Evolutionary conservation across 1,140 invertebrate genomes (phyloP), one percentile per base, ranked within the genome.

Genomic region (Saccostrea echinata): DNA sequence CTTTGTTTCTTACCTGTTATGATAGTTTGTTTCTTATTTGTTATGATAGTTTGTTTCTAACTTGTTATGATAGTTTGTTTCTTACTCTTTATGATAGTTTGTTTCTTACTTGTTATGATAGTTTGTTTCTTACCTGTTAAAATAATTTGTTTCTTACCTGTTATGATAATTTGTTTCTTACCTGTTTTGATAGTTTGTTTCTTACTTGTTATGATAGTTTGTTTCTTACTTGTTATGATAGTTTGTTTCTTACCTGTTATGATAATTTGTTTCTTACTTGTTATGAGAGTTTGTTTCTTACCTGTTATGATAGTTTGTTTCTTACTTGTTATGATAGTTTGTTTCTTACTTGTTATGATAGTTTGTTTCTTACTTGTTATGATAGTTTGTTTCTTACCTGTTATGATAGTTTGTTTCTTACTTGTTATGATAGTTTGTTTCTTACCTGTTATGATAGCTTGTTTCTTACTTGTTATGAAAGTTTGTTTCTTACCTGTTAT

Each of bases 111-210:
- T 80, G 71, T 43, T 16, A 80, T 80, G 24, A 80, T 80, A 33
- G 71, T 80, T 13, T n/a, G n/a, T n/a, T n/a, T n/a, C n/a, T n/a
- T n/a, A n/a, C n/a, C 43, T 43, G 6, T 1, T 43, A 8, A 8
- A 4, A 1, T 3, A 43, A n/a, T n/a, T n/a, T n/a, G 9, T 43
- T 6, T 43, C 6, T 43, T 43, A 8, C 43, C 43, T 9, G 43
- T 43, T 43, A 30, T 33, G 27, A 1, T 30, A 12, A n/a, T n/a
- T n/a, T n/a, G 0, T 30, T 12, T 80, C 24, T 24, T 33, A 80
- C 71, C 71, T 80, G 71, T 43, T 16, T 30, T 80, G 24, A 80
- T 80, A 33, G 71, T 80, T 13, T n/a, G n/a, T n/a, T n/a, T n/a
- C n/a, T n/a, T n/a, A n/a, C n/a, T 9, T 43, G 6, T 1, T 43